Base-by-base conservation (phyloP, 1,140 invertebrate genomes). In the Vanessa tameamea region DNA sequence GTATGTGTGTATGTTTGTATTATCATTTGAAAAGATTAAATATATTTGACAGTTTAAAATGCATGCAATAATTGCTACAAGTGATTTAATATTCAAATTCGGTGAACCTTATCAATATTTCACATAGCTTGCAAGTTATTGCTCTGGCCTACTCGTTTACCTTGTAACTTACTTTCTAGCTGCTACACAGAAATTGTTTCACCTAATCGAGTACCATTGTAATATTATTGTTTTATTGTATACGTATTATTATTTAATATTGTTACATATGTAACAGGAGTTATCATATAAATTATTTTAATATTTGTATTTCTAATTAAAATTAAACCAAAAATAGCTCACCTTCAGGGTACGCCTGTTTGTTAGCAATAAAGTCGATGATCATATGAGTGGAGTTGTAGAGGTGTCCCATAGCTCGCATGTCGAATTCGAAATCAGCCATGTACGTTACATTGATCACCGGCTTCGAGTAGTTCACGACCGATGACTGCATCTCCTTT, bases 391-490 rank as follows among this genome's bases (percentile, higher is more conserved):
- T 95, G 47, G 95, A 93, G 82, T 95, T 95, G 92, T 96, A 96
- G 16, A 96, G 93, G 79, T 95, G 94, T 50, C 94, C 94, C 95
- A 96, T 96, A 53, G 95, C 95, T 78, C 93, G 93, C 76, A 95
- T 93, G 79, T 95, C 94, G 87, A 95, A 95, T 72, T 93, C 93
- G 26, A 94, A 92, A 61, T 87, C 91, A 14, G 95, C 94, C 70
- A 92, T 86, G 87, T 95, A 95, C n/a, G 92, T 91, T 47, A 84
- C 83, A 81, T 92, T 93, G 72, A 91, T 83, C n/a, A 85, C 71
- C 4, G 91, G 89, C 78, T 79, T 78, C 65, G 91, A 90, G 84
- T 92, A 93, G 57, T 84, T 82, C 70, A 92, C 87, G n/a, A 78
- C 81, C n/a, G 85, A 61, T 8, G 57, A 15, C 57, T 61, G 82